Conservation (phyloP, 2,113 vertebrate genomes). For the Oenanthe oenanthe region DNA sequence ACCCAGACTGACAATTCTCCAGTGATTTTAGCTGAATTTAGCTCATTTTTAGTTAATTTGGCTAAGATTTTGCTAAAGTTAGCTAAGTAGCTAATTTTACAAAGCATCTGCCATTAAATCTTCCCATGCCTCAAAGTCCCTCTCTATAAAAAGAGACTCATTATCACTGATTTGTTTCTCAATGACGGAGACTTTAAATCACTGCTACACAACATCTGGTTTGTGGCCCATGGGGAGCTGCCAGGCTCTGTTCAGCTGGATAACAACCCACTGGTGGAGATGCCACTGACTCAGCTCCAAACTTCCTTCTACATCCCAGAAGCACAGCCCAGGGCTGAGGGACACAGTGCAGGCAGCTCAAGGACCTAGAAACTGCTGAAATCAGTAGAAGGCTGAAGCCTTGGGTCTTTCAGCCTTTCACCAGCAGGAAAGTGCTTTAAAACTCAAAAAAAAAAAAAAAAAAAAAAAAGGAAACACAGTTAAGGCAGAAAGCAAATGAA, state of each 20-base stretch:
- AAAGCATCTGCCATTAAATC: background rate
- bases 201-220: constrained; percentile 22
- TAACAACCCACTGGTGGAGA: background rate
- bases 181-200: constrained; percentile 38
- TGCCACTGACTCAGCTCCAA: background rate
- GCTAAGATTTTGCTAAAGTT: constrained; percentile 3
- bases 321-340: fast-evolving
- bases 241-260: background rate
- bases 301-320: background rate
- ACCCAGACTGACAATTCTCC: background rate
- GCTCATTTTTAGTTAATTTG: background rate
- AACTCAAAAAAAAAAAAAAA: background rate
- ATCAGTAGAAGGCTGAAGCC: background rate
- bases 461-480: background rate
- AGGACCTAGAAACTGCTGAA: background rate
- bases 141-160: background rate
- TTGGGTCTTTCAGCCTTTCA: background rate
- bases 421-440: background rate
- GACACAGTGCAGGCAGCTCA: background rate
- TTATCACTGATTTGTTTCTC: constrained; percentile 17
- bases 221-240: background rate
- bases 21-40: background rate
- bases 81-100: constrained; percentile 21
- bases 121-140: background rate
- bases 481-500: constrained; percentile 13